phyloP scores from a whole-genome alignment of 1,140 invertebrate species.

The Drosophila subobscura region DNA sequence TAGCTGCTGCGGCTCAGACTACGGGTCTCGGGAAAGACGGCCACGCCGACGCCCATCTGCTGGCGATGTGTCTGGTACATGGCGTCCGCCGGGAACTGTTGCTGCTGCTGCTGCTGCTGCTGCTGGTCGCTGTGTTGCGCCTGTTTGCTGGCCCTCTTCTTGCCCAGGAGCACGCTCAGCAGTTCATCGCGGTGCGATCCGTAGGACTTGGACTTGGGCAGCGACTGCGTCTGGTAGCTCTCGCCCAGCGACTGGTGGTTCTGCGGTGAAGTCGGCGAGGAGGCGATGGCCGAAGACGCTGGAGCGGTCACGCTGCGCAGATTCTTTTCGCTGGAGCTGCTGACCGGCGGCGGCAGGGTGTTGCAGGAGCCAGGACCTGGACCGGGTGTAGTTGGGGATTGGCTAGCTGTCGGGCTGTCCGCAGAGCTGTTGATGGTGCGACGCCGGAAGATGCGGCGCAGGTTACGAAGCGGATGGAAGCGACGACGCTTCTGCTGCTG shows the following conservation, averaged over 20 bases:
- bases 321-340: constrained; percentile 78
- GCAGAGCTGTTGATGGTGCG: constrained; percentile 74
- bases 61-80: constrained; percentile 67
- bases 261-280: constrained; percentile 68
- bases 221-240: constrained; percentile 73
- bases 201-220: constrained; percentile 80
- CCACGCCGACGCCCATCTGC: constrained; percentile 71
- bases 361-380: constrained; percentile 55
- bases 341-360: constrained; percentile 62
- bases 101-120: constrained; percentile 20
- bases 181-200: constrained; percentile 70
- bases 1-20: constrained; percentile 64
- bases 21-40: constrained; percentile 67
- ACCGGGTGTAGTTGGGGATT: constrained; percentile 5
- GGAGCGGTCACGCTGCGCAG: constrained; percentile 55
- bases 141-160: constrained; percentile 62
- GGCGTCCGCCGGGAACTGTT: constrained; percentile 37
- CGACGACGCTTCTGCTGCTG: constrained; percentile 78
- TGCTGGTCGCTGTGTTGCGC: constrained; percentile 28
- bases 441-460: constrained; percentile 79
- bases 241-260: constrained; percentile 66
- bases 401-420: constrained; percentile 40
- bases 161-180: constrained; percentile 67
- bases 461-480: constrained; percentile 82
- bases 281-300: constrained; percentile 33